Percentiles rank a stretch among this genome's conserved stretches.
Conservation (phyloP, 2,113 vertebrate species). For the Myanophis thanlyinensis region DNA sequence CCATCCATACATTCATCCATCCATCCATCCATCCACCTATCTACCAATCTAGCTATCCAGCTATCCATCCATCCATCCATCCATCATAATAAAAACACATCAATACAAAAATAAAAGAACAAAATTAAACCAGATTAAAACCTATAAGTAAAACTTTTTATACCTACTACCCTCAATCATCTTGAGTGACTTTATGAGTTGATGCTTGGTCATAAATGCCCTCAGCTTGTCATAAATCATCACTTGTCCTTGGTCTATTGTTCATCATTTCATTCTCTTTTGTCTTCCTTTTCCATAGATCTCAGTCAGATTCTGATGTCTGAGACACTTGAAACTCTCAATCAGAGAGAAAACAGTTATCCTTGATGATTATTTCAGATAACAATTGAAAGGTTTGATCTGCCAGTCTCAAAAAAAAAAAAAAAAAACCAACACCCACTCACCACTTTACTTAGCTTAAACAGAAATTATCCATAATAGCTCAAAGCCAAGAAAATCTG, state of each 20-base stretch:
- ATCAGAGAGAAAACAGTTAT: background rate
- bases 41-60: too few relatives aligned
- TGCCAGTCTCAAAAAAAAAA: background rate
- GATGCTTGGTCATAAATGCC: background rate
- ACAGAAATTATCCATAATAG: background rate
- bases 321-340: background rate
- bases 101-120: background rate
- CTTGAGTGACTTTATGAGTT: background rate
- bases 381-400: background rate
- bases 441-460: background rate
- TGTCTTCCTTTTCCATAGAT: background rate
- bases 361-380: background rate
- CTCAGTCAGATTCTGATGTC: background rate
- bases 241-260: background rate
- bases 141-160: background rate
- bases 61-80: too few relatives aligned
- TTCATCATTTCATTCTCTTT: background rate
- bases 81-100: background rate
- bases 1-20: too few relatives aligned
- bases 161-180: too few relatives aligned
- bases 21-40: background rate
- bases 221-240: background rate
- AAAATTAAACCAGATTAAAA: background rate
- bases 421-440: background rate
- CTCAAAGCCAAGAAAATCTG: background rate